Evolutionary conservation across 2,888 invertebrate genomes (phyloP), one percentile per base, ranked within the genome.

Genomic region (Temnothorax unifasciatus): DNA sequence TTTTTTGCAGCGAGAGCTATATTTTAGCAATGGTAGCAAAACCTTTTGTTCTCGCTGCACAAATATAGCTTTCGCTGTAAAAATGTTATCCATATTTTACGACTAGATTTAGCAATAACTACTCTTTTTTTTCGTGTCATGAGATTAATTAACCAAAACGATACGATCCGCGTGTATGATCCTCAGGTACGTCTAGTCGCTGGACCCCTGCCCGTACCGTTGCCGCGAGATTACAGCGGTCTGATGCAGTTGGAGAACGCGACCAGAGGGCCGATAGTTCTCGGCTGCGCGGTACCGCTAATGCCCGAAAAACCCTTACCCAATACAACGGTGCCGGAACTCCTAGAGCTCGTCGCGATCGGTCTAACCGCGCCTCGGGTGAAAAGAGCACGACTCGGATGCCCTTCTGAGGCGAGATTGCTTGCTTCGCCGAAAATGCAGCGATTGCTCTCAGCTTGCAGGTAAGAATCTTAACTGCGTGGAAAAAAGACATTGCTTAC

Each of bases 381-480:
- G 21, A 94, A 94, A 84, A 90, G 94, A 63, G 94, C 94, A 21
- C 91, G 94, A 50, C 74, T 94, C 38, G 94, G 94, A 0, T 94
- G 94, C 86, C 94, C 94, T 38, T 95, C 95, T 34, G 95, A 95
- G 86, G 93, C 94, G 1, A 92, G 95, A 73, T 91, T 95, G 6
- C 93, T 95, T 82, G 94, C 95, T 63, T 95, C 95, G 9, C 95
- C 95, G 8, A 94, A 95, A 89, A 95, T 95, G 93, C 95, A 95
- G 83, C 93, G 95, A 86, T 94, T 95, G 73, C 91, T 95, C 21
- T 95, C 95, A 5, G 95, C 95, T 83, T 95, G 95, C 93, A 94
- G 95, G 94, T 94, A 92, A 89, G 57, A 41, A 29, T 41, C 13
- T 15, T 61, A 6, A 44, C 21, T 38, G 13, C 8, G n/a, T 41